Percentiles rank a stretch among this genome's conserved stretches.
Conservation (phyloP, 2,113 vertebrate genomes). For the Pseudonaja textilis region DNA sequence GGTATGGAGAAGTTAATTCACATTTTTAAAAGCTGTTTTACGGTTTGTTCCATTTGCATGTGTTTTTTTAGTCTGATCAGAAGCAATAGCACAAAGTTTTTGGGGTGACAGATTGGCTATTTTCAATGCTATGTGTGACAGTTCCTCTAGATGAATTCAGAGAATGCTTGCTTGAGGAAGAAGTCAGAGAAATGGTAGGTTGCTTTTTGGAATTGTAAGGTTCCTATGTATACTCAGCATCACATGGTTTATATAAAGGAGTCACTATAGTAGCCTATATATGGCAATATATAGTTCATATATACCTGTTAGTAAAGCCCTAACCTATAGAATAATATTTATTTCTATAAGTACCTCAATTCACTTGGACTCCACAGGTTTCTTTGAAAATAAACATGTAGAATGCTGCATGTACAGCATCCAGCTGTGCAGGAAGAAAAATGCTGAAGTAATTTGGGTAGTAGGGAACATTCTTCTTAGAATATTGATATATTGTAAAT, state of each 20-base stretch:
- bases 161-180: neutral
- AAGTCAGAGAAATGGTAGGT: neutral
- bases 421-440: neutral
- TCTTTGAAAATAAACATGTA: neutral
- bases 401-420: neutral
- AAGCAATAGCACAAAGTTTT: neutral
- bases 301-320: neutral
- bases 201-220: neutral
- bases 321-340: neutral
- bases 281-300: neutral
- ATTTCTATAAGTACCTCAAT: neutral
- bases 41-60: neutral
- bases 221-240: neutral
- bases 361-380: neutral
- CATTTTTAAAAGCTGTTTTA: neutral
- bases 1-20: constrained; percentile 68
- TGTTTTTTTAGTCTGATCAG: neutral
- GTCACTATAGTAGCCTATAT: neutral
- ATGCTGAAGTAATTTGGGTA: neutral
- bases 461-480: neutral
- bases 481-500: neutral
- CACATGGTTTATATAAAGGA: neutral
- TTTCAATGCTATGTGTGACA: too few species aligned
- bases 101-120: neutral
- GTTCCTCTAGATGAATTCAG: neutral